Percentiles rank a stretch among this genome's conserved stretches.
Conservation (phyloP, 2,888 invertebrate genomes). For the Cephus spinipes region DNA sequence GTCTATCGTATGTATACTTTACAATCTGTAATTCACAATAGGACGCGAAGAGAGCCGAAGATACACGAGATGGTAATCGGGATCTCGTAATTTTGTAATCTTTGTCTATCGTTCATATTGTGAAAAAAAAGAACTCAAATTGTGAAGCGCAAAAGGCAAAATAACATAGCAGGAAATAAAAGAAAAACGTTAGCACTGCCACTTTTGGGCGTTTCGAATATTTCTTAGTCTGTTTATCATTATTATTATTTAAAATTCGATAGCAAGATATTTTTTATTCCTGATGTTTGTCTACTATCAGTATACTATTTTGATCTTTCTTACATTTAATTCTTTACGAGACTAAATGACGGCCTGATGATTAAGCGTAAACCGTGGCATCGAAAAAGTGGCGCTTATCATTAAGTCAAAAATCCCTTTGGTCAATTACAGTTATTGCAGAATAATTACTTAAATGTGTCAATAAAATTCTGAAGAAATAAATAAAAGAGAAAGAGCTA, state of each 20-base stretch:
- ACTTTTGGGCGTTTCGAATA: not conserved
- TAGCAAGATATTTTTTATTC: not conserved
- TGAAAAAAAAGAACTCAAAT: not conserved
- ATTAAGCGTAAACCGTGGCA: not conserved
- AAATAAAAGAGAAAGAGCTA: not conserved
- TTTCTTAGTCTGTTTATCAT: not conserved
- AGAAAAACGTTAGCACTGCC: not conserved
- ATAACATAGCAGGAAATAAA: not conserved
- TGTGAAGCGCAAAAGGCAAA: not conserved
- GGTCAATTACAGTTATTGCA: constrained; percentile 42
- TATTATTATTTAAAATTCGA: not conserved
- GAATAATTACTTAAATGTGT: constrained; percentile 16
- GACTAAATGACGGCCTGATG: not conserved
- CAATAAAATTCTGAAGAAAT: not conserved
- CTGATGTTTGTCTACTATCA: not conserved
- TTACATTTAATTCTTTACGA: not conserved
- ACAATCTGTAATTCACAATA: not conserved
- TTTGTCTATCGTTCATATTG: not conserved
- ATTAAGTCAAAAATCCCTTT: constrained; percentile 34
- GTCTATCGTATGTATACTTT: not conserved
- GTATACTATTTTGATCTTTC: not conserved
- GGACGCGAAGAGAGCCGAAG: not conserved
- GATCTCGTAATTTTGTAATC: not conserved
- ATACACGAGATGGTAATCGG: not conserved
- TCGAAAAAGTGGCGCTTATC: constrained; percentile 2